These are phyloP conservation scores for Amblyjoppa fuscipennis DNA, from an alignment of 2,888 invertebrate genomes.

Conservation along the genomic window DNA sequence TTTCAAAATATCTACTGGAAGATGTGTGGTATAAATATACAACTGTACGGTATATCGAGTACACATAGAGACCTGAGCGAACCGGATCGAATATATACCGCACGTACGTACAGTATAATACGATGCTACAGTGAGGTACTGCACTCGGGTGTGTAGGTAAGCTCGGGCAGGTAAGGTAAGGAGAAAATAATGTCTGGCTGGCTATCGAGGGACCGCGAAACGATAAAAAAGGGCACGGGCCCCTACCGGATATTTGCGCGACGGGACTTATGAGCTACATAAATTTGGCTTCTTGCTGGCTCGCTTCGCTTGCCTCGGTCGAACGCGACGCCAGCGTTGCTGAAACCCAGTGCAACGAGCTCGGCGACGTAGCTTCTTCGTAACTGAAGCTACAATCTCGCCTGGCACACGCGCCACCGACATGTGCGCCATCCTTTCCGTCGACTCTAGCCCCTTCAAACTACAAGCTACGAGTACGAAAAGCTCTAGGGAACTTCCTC, in stretches of 20 bases:
- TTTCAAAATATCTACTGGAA: no score
- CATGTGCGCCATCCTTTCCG: slow-evolving; percentile 11
- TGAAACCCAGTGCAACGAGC: slow-evolving; percentile 1
- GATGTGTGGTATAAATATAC: neutral
- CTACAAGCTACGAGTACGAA: slow-evolving; percentile 55
- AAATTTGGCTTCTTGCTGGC: slow-evolving; percentile 68
- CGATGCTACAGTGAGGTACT: neutral
- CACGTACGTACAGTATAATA: slow-evolving; percentile 7
- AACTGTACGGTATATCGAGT: neutral
- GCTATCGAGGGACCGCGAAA: slow-evolving; percentile 63
- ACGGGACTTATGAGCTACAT: slow-evolving; percentile 70
- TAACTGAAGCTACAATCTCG: slow-evolving; percentile 59
- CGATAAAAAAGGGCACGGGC: slow-evolving; percentile 27
- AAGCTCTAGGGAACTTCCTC: slow-evolving; percentile 17
- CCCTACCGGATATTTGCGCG: slow-evolving; percentile 66
- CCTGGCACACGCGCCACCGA: slow-evolving; percentile 48
- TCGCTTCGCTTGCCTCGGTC: slow-evolving; percentile 42
- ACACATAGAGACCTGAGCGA: neutral
- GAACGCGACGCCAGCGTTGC: slow-evolving; percentile 8
- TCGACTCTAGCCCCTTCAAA: slow-evolving; percentile 41
- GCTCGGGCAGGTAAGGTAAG: slow-evolving; percentile 57
- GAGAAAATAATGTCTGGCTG: slow-evolving; percentile 67
- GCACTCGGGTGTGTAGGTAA: neutral
- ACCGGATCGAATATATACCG: neutral
- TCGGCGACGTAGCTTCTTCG: slow-evolving; percentile 50